Conservation (phyloP, 2,113 vertebrate genomes). For the Labeo catla region DNA sequence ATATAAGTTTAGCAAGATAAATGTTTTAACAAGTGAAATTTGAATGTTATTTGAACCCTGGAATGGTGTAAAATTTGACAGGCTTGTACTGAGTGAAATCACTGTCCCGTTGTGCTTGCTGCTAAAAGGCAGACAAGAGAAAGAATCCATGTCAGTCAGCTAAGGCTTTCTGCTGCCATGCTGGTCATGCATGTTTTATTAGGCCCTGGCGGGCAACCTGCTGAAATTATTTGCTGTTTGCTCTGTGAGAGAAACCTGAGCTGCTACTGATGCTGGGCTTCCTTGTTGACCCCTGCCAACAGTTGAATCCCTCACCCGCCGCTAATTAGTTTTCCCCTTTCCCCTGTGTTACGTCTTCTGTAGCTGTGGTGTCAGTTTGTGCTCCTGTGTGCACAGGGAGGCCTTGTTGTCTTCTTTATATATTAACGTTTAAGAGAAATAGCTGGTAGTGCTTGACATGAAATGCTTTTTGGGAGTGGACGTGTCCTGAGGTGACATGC, state of each 20-base stretch:
- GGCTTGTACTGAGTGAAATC: constrained; percentile 47
- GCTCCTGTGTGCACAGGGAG: not conserved
- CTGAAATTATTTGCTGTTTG: constrained; percentile 64
- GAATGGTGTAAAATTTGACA: constrained; percentile 14
- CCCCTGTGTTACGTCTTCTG: constrained; percentile 53
- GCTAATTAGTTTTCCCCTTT: constrained; percentile 72
- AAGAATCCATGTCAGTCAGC: constrained; percentile 54
- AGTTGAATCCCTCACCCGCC: constrained; percentile 64
- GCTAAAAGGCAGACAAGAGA: constrained; percentile 48
- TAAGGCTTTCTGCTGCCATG: constrained; percentile 37
- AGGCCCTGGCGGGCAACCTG: constrained; percentile 61
- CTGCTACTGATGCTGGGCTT: constrained; percentile 60
- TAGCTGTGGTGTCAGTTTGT: constrained; percentile 49
- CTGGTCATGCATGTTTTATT: constrained; percentile 59
- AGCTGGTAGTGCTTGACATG: not conserved
- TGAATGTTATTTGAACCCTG: not conserved
- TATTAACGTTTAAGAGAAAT: not conserved
- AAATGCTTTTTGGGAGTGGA: not conserved
- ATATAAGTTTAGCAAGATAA: not conserved
- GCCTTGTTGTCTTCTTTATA: not conserved
- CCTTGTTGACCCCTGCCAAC: constrained; percentile 64
- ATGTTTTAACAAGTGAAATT: not conserved
- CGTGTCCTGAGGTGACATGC: not conserved
- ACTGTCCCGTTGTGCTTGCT: constrained; percentile 48
- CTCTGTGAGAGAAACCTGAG: constrained; percentile 68